phyloP scores from a whole-genome alignment of 2,888 invertebrate genomes.

The Andrena minutula region DNA sequence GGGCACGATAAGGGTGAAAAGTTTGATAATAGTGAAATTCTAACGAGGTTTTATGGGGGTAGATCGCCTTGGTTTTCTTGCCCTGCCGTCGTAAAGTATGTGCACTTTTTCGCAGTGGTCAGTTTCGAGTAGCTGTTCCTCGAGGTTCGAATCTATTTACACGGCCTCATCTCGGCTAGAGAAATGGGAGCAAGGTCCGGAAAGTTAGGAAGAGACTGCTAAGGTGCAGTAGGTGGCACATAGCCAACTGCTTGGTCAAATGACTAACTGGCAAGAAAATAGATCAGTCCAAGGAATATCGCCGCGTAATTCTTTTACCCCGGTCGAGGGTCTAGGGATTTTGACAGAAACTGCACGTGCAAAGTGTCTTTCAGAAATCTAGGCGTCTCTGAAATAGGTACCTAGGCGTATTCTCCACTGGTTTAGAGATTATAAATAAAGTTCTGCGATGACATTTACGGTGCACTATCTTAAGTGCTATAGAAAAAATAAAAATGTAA shows the following conservation, averaged over 20 bases:
- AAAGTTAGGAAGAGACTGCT: conserved; percentile 84
- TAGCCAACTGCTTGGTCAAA: conserved; percentile 82
- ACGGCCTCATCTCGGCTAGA: conserved; percentile 77
- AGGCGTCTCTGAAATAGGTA: background rate
- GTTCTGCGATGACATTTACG: background rate
- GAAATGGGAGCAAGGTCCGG: conserved; percentile 85
- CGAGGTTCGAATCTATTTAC: conserved; percentile 77
- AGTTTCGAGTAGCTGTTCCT: conserved; percentile 40
- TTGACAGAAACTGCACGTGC: background rate
- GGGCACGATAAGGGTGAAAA: background rate
- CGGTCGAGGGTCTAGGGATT: background rate
- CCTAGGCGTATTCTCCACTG: background rate
- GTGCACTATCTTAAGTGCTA: too few species aligned
- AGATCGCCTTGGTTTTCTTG: background rate
- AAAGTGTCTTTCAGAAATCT: background rate
- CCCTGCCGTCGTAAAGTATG: background rate
- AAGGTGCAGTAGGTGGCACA: conserved; percentile 83
- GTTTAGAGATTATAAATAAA: background rate
- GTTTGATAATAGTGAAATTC: background rate
- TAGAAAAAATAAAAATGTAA: too few species aligned
- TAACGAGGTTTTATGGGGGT: background rate
- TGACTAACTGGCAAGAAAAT: conserved; percentile 81
- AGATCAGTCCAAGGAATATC: conserved; percentile 73
- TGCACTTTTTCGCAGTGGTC: conserved; percentile 61
- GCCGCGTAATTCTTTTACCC: conserved; percentile 28